Evolutionary conservation across 2,888 invertebrate genomes (phyloP).

Genomic region (Mythimna vitellina): DNA sequence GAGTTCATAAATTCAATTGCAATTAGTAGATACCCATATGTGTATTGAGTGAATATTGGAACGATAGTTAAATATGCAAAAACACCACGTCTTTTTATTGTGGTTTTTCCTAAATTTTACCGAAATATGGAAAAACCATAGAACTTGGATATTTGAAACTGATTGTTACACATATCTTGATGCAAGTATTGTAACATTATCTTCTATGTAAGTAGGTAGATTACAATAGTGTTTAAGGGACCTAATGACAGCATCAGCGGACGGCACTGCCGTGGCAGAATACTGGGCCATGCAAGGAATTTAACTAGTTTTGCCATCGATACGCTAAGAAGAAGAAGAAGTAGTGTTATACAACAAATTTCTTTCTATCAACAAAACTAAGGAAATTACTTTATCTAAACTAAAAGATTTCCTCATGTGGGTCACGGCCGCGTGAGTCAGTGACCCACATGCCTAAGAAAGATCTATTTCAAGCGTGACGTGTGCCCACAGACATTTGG

Average conservation of each 20-base stretch:
- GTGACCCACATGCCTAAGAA: constrained; percentile 43
- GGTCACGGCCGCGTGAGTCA: constrained; percentile 61
- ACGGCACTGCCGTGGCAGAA: too few relatives aligned
- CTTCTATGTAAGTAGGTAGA: neutral
- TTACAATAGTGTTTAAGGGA: neutral
- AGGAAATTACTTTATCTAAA: constrained; percentile 31
- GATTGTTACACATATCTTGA: neutral
- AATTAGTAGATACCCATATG: neutral
- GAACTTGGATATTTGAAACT: neutral
- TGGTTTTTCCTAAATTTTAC: neutral
- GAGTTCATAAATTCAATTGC: too few relatives aligned
- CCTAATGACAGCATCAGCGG: too few relatives aligned
- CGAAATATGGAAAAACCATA: neutral
- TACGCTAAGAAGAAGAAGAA: too few relatives aligned
- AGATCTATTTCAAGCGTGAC: constrained; percentile 53
- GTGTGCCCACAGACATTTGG: constrained; percentile 46
- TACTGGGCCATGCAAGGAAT: too few relatives aligned
- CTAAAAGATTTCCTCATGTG: constrained; percentile 44
- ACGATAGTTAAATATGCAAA: neutral
- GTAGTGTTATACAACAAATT: neutral
- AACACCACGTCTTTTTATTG: neutral
- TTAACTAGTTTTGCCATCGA: too few relatives aligned
- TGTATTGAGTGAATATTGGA: neutral
- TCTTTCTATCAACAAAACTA: constrained; percentile 15
- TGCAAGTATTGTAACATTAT: neutral